Evolutionary conservation across 2,797 vertebrate genomes (phyloP), one percentile per base, ranked within the genome.

Genomic region (Phrynocephalus forsythii): DNA sequence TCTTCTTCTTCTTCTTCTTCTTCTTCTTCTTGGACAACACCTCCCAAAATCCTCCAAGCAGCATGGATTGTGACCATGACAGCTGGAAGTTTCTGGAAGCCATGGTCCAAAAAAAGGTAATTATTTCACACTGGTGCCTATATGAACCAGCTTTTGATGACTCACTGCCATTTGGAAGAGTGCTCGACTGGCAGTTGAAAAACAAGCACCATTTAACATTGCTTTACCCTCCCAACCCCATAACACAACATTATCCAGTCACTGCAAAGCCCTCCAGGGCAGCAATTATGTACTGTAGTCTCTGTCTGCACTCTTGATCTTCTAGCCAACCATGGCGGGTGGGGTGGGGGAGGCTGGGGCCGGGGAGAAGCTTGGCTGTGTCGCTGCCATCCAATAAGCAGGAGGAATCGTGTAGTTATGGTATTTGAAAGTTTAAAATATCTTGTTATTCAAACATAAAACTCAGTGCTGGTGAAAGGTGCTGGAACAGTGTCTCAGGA

Each of bases 401-500:
- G 75, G 82, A 82, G 77, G 75, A 92, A 89, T 80, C 68, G 81
- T 94, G 94, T 86, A 91, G 89, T 91, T 87, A 88, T 71, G 88
- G 84, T 13, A 86, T 91, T 90, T 24, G 78, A 87, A 82, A 89
- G 83, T 80, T 91, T 88, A 85, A 93, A 94, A 88, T 71, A 69
- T 91, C 91, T 90, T 93, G 83, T 89, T 94, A 90, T 86, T 94
- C 82, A 81, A 73, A 89, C 85, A 28, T 90, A 79, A 77, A 77
- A 89, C 90, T 85, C 90, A 63, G 50, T 76, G 72, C 86, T 92
- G 88, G 91, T 87, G 48, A 94, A 95, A 91, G 83, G 87, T 84
- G 69, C 69, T 85, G 3, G 44, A 85, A 71, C 26, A 85, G 18
- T 84, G 90, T 84, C 56, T 86, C 81, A 52, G 66, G 68, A 89